Evolutionary conservation across 2,888 invertebrate genomes (phyloP).

Genomic region (Aspidiotus destructor): DNA sequence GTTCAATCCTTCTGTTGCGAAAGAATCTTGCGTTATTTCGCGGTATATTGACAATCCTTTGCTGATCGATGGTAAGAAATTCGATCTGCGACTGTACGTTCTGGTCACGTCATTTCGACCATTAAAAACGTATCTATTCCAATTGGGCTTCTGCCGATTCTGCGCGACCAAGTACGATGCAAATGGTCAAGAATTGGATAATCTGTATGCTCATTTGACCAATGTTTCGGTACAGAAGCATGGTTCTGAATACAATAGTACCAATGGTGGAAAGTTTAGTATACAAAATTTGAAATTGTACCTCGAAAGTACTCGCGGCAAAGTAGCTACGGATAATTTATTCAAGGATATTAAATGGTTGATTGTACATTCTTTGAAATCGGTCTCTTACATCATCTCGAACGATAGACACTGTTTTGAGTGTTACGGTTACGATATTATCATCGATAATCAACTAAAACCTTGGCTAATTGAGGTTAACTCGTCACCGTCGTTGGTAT

Average conservation of each 20-base stretch:
- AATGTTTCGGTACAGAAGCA: conserved; percentile 98
- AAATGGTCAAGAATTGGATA: conserved; percentile 75
- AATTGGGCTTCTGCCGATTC: conserved; percentile 88
- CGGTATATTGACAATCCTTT: conserved; percentile 90
- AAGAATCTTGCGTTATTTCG: conserved; percentile 93
- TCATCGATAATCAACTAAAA: conserved; percentile 85
- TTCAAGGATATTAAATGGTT: conserved; percentile 83
- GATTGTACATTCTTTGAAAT: conserved; percentile 84
- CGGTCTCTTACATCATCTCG: conserved; percentile 84
- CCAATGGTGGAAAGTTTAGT: conserved; percentile 91
- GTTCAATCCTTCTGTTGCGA: conserved; percentile 68
- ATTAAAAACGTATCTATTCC: conserved; percentile 83
- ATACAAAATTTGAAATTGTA: conserved; percentile 81
- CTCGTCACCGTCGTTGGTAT: conserved; percentile 86
- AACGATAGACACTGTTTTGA: conserved; percentile 88
- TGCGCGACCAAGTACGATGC: conserved; percentile 92
- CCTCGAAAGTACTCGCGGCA: conserved; percentile 73
- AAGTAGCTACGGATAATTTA: conserved; percentile 74
- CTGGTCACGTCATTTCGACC: conserved; percentile 89
- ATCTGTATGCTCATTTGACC: conserved; percentile 89
- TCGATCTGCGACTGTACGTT: conserved; percentile 84
- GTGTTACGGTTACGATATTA: conserved; percentile 93
- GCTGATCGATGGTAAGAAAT: conserved; percentile 90
- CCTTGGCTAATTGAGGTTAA: conserved; percentile 95
- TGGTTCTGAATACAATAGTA: conserved; percentile 85